Conservation (phyloP, 2,797 vertebrate species). For the Diceros bicornis region DNA sequence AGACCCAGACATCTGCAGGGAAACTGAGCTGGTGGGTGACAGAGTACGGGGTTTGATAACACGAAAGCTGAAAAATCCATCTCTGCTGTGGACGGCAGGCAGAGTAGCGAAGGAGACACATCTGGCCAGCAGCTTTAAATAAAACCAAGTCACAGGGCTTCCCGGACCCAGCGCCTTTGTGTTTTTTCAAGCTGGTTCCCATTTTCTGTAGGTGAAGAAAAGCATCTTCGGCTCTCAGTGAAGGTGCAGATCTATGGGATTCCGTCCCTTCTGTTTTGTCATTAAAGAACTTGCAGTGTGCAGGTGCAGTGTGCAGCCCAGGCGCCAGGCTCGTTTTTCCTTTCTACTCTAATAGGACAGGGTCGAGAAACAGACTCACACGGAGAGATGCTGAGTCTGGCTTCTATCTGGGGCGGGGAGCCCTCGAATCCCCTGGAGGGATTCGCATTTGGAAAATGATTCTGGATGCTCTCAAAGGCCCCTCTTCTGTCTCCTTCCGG, state of each 20-base stretch:
- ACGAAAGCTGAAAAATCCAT: neutral
- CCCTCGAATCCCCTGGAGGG: neutral
- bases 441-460: neutral
- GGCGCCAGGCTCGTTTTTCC: neutral
- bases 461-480: neutral
- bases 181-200: slow-evolving; percentile 33
- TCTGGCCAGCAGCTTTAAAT: slow-evolving; percentile 51
- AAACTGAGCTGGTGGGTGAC: neutral
- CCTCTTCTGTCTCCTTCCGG: neutral
- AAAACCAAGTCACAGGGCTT: neutral
- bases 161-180: neutral
- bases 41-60: accelerated
- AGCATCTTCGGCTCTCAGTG: neutral
- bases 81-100: neutral
- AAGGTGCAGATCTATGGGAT: neutral
- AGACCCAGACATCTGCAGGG: accelerated
- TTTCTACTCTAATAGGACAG: neutral
- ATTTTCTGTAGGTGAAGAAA: neutral
- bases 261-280: neutral
- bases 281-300: neutral
- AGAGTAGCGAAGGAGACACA: accelerated
- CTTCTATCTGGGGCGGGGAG: neutral
- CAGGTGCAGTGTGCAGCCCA: neutral
- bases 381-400: neutral
- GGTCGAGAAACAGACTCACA: neutral